Percentiles rank a stretch among this genome's conserved stretches.
Evolutionary conservation across 1,140 invertebrate genomes (phyloP).

Genomic region (Parapsyche elsis): DNA sequence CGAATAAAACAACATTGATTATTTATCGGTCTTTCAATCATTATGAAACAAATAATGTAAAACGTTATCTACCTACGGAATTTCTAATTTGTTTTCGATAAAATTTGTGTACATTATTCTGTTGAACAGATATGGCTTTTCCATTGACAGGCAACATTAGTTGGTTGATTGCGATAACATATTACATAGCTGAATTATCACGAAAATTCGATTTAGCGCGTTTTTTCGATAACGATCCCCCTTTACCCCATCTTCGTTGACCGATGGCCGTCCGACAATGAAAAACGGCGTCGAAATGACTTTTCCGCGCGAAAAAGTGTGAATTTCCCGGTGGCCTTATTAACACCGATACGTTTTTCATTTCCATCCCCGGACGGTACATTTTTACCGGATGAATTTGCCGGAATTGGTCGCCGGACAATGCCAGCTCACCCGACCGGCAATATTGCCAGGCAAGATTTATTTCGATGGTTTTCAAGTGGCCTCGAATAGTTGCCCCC

Average conservation of each 20-base stretch:
- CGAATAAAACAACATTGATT: too few species aligned
- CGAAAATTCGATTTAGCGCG: neutral
- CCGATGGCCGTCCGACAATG: neutral
- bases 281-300: conserved; percentile 8
- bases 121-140: too few species aligned
- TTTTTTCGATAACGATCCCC: neutral
- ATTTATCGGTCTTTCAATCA: too few species aligned
- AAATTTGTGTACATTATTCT: too few species aligned
- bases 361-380: neutral
- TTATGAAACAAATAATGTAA: too few species aligned
- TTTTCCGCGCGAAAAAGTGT: neutral
- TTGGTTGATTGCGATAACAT: too few species aligned
- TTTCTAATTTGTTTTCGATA: too few species aligned
- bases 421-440: conserved; percentile 17
- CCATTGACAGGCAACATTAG: too few species aligned
- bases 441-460: conserved; percentile 31
- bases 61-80: too few species aligned
- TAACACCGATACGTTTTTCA: neutral
- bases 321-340: conserved; percentile 1
- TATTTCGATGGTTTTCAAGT: conserved; percentile 37
- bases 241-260: conserved; percentile 7
- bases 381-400: neutral
- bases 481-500: conserved; percentile 25
- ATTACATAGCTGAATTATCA: neutral
- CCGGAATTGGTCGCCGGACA: neutral